A percentile compares a stretch with the other conserved stretches of the same genome.
phyloP scores from a whole-genome alignment of 2,113 vertebrate species.

The Gymnobelideus leadbeateri region DNA sequence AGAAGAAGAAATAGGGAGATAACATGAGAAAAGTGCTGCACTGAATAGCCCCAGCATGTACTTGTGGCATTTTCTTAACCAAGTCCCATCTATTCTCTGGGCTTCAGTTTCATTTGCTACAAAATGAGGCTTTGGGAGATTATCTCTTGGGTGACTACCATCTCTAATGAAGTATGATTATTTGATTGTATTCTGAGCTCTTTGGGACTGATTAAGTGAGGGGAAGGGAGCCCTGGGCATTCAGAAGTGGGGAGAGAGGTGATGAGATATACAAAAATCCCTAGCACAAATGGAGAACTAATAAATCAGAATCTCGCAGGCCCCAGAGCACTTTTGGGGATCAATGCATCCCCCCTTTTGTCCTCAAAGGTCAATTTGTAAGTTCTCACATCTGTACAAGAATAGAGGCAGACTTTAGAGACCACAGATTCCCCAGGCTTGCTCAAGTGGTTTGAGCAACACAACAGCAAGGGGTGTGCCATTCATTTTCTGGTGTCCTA shows the following conservation, averaged over 20 bases:
- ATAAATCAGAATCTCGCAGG: background rate
- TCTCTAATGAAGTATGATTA: background rate
- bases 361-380: background rate
- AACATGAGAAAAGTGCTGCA: background rate
- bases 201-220: background rate
- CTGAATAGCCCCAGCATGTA: background rate
- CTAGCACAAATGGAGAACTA: background rate
- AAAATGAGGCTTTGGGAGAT: background rate
- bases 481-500: background rate
- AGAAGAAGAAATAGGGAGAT: background rate
- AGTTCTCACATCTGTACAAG: background rate
- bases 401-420: background rate
- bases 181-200: background rate
- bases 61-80: background rate
- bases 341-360: background rate
- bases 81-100: background rate
- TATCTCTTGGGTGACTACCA: background rate
- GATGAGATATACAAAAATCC: background rate
- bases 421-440: no score
- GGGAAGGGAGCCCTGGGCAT: background rate
- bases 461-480: background rate
- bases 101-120: background rate
- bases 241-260: background rate
- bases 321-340: background rate
- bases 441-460: background rate